Evolutionary conservation across 2,888 invertebrate species (phyloP), one percentile per base, ranked within the genome.

Genomic region (Acanthosepion pharaonis): DNA sequence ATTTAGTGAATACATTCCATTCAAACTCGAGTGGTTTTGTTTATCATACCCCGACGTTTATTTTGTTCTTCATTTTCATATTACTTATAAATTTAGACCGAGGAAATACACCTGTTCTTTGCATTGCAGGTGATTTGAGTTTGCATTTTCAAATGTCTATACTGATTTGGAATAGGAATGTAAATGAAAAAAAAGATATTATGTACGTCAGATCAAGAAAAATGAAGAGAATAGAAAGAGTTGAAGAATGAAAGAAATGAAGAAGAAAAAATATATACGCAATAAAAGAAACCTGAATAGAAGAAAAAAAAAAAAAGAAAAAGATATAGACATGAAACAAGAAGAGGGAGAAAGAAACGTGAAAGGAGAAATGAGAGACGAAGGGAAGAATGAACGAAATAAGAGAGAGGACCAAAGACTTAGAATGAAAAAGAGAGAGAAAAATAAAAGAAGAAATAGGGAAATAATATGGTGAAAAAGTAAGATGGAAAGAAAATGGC

Each of bases 401-500:
- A 78, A 11, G 18, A n/a, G n/a, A n/a, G 0, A 11, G 3, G 6
- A 0, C 3, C 5, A n/a, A 78, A n/a, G n/a, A 11, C 9, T 0
- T 3, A 9, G n/a, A 78, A 78, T n/a, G n/a, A 18, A n/a, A 28
- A n/a, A 64, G 25, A 8, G 28, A 78, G 18, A 28, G n/a, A 78
- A 78, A n/a, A 0, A n/a, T 0, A 78, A 1, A n/a, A n/a, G 5
- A 9, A n/a, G n/a, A 28, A 78, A 0, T n/a, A 5, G 2, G 78
- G n/a, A 64, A 28, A 11, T 25, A 28, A 28, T 28, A 59, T 5
- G 18, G 1, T 59, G 5, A 59, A 20, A 64, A 64, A 23, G 64
- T 8, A 64, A 23, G 64, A 23, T 0, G 6, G 28, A 64, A 64
- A 64, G 23, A 33, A 33, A 33, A 33, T 33, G 33, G 33, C 33